Base-by-base conservation (phyloP, 2,113 vertebrate species). In the Corvus moneduloides region DNA sequence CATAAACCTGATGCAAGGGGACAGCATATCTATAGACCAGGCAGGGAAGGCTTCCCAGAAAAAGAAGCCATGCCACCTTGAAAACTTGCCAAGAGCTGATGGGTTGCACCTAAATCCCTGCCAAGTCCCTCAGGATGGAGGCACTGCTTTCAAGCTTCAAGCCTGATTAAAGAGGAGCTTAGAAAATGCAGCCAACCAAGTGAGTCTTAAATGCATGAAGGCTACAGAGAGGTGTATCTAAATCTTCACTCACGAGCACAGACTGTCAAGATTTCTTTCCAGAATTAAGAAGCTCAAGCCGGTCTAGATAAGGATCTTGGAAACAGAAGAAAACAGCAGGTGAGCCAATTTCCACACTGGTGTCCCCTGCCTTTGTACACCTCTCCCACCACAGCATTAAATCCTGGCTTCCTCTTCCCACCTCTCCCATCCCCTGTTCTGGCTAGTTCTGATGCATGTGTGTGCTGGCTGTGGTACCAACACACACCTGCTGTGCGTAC, bases 401-500 rank as follows among this genome's bases (percentile, higher is more conserved):
- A 63, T 78, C 61, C 35, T 41, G 77, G 11, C 39, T 93, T 87
- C 82, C 52, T 58, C 77, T 67, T 89, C 56, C 16, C 21, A 63
- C 12, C 56, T 87, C 61, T 78, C 49, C 77, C 27, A 69, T 22
- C 8, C 61, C 39, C 7, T 21, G 73, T 61, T 86, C 59, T 17
- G 8, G 55, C 61, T 46, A 37, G 16, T 54, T 74, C 73, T 32
- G 59, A 35, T 24, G 28, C 9, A 22, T 4, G 21, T 27, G 43
- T 43, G 35, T 54, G 37, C 74, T 44, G 64, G 24, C 61, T 75
- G 9, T 52, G 13, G 1, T 14, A 74, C 46, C 30, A 51, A 58
- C 2, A 6, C 2, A 2, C 1, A 1, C 6, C 0, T 11, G 16
- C 67, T 22, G 41, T 0, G 1, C 7, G 5, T 4, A 21, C 2